Evolutionary conservation across 2,797 vertebrate genomes (phyloP).

Genomic region (Anguilla marmorata): DNA sequence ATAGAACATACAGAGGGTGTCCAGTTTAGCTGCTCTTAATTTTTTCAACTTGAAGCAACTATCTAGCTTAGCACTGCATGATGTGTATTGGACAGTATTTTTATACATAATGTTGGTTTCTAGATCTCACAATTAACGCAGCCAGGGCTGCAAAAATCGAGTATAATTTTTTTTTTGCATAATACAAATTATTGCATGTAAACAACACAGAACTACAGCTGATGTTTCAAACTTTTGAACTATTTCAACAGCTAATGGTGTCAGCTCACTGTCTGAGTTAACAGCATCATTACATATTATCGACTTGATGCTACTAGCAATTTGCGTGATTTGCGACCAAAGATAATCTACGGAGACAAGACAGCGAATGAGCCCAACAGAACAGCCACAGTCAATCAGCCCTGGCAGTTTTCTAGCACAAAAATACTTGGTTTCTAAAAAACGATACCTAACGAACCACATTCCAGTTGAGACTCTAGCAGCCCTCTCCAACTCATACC

Average conservation of each 20-base stretch:
- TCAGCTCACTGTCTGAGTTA: background rate
- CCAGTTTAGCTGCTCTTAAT: background rate
- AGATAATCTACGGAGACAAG: background rate
- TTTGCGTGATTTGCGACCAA: background rate
- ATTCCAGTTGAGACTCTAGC: background rate
- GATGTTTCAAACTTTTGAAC: background rate
- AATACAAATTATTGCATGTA: background rate
- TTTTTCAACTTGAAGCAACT: background rate
- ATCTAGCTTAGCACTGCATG: background rate
- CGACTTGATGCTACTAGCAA: conserved; percentile 15
- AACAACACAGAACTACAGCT: background rate
- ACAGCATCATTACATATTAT: background rate
- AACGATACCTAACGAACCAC: background rate
- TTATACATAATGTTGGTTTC: background rate
- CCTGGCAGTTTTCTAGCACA: background rate
- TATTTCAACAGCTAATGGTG: no score
- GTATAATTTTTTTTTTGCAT: background rate
- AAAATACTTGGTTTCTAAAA: conserved; percentile 21
- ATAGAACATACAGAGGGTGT: background rate
- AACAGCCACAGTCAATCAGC: background rate
- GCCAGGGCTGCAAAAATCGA: background rate
- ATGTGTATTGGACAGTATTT: background rate
- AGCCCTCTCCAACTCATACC: background rate
- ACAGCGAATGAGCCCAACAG: background rate
- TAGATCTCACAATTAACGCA: conserved; percentile 1